Base-by-base conservation (phyloP, 2,888 invertebrate species). In the Pogonocherus hispidulus region DNA sequence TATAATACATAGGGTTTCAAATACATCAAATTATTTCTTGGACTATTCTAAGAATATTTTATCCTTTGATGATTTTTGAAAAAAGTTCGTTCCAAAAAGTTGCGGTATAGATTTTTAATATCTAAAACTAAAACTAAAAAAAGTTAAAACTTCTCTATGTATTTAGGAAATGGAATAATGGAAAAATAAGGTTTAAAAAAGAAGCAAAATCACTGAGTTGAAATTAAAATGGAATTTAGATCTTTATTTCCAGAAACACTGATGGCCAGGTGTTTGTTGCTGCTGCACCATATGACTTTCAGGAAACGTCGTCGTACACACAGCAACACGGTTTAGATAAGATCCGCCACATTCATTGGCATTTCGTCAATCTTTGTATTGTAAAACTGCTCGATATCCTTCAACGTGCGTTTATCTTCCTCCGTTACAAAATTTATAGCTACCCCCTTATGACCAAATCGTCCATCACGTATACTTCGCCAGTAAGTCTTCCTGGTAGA, bases 381-480 rank as follows among this genome's bases (percentile, higher is more conserved):
- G 89, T 99, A 99, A 90, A 96, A 98, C 86, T 94, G 92, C 90
- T 99, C 99, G 87, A 99, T 98, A 88, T 99, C 99, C 87, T 95
- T 93, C 84, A 99, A 90, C 81, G 93, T 93, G 86, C 98, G 93
- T 87, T 93, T 94, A 88, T 99, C 99, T 66, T 97, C 96, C 82
- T 94, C 92, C 71, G 98, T 99, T 77, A 99, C 95, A 87, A 99
- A 99, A 89, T 99, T 99, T 84, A 99, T 99, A 81, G 99, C 99
- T 83, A 99, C 99, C 86, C 99, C 99, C 87, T 99, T 99, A 89
- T 99, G 95, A 86, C 99, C 99, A 87, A 99, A 99, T 87, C 99
- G 96, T 84, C 99, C 99, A 87, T 98, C 98, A 87, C 99, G 94
- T 86, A n/a, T n/a, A n/a, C n/a, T n/a, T n/a, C n/a, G n/a, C n/a